Evolutionary conservation across 1,140 invertebrate species (phyloP).

Genomic region (Calosoma granatense): DNA sequence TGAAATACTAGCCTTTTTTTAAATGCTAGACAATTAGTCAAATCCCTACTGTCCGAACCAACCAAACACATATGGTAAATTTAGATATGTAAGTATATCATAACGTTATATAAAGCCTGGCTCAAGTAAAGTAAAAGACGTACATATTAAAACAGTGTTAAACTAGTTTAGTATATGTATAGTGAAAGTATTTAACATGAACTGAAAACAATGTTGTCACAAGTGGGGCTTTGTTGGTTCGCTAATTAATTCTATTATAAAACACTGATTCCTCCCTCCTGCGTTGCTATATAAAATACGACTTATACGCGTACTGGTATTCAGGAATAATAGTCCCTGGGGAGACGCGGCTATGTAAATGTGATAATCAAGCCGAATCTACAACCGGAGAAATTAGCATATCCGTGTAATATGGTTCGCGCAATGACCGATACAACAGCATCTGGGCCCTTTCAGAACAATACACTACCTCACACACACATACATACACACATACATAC

Average conservation of each 20-base stretch:
- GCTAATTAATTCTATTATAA: not conserved
- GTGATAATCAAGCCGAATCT: not conserved
- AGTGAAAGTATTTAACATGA: no score
- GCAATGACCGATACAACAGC: not conserved
- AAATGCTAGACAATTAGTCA: no score
- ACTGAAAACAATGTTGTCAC: not conserved
- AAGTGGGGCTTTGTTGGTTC: not conserved
- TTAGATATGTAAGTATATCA: no score
- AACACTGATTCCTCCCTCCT: not conserved
- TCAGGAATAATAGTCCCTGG: no score
- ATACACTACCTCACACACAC: no score
- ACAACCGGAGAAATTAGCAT: not conserved
- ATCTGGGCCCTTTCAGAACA: not conserved
- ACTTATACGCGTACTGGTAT: not conserved
- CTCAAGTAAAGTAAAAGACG: no score
- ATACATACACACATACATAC: no score
- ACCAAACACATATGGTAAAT: no score
- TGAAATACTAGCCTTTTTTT: no score
- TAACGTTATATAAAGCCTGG: no score
- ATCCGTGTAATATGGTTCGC: not conserved
- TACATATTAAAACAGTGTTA: no score
- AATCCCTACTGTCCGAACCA: no score
- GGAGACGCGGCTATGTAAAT: not conserved
- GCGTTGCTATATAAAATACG: not conserved
- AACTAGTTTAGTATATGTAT: not conserved